Evolutionary conservation across 2,888 invertebrate species (phyloP).

Genomic region (Amiota minor): DNA sequence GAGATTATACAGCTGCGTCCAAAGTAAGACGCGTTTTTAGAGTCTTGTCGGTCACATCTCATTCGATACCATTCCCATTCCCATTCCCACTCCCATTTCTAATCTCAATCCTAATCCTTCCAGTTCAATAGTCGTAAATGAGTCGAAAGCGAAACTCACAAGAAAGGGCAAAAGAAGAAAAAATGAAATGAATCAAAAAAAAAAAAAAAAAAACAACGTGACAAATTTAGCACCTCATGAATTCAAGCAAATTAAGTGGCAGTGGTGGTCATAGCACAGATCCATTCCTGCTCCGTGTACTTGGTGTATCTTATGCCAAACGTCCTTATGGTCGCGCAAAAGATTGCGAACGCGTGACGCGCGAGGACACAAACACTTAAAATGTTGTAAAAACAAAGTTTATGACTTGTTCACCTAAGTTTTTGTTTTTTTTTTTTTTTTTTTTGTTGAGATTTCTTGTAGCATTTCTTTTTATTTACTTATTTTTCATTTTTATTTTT

Average conservation of each 20-base stretch:
- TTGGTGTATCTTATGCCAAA: neutral
- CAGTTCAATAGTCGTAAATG: too few species aligned
- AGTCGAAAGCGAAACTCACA: too few species aligned
- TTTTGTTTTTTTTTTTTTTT: conserved; percentile 9
- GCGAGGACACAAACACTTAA: conserved; percentile 6
- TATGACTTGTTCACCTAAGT: conserved; percentile 14
- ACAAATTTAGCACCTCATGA: conserved; percentile 27
- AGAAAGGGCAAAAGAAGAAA: neutral
- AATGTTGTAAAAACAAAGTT: conserved; percentile 19
- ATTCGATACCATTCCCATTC: too few species aligned
- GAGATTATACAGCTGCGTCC: too few species aligned
- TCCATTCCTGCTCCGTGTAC: neutral
- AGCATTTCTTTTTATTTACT: too few species aligned
- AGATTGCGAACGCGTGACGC: neutral
- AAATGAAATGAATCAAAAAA: neutral
- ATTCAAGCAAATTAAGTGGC: conserved; percentile 17
- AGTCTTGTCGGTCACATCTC: too few species aligned
- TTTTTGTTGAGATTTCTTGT: neutral
- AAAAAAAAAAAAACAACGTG: conserved; percentile 22
- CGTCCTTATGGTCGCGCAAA: neutral
- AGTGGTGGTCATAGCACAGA: neutral
- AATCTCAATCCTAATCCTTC: too few species aligned
- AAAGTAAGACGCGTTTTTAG: too few species aligned
- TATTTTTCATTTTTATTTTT: neutral
- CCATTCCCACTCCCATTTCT: too few species aligned